Percentiles rank a stretch among this genome's conserved stretches.
Evolutionary conservation across 92 coral and sea anemone genomes (phyloP).

Genomic region (Bergia puertoricense): DNA sequence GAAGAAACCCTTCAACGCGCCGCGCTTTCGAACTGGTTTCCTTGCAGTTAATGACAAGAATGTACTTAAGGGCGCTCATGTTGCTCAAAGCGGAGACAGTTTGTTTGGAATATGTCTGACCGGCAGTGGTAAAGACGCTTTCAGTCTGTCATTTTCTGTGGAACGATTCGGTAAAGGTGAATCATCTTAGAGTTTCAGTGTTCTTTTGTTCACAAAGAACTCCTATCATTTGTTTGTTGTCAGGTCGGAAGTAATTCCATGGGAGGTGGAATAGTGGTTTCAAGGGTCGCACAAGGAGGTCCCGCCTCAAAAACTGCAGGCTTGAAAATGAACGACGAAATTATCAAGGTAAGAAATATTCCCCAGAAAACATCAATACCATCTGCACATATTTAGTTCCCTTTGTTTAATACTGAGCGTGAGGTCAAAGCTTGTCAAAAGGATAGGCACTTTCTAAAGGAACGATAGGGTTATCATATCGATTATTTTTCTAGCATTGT

Average conservation of each 20-base stretch:
- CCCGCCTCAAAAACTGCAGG: slow-evolving; percentile 94
- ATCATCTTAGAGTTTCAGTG: slow-evolving; percentile 5
- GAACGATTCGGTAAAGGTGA: slow-evolving; percentile 16
- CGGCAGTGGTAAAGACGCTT: not conserved
- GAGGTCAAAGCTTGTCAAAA: slow-evolving; percentile 31
- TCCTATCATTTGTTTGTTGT: slow-evolving; percentile 33
- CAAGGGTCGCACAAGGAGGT: slow-evolving; percentile 96
- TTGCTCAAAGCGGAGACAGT: slow-evolving; percentile 42
- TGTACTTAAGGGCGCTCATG: slow-evolving; percentile 31
- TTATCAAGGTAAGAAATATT: slow-evolving; percentile 74
- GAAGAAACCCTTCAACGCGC: slow-evolving; percentile 43
- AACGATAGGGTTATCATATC: slow-evolving; percentile 21
- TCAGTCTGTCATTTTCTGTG: not conserved
- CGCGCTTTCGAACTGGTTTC: slow-evolving; percentile 32
- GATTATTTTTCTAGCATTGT: slow-evolving; percentile 10
- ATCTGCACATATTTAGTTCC: slow-evolving; percentile 15
- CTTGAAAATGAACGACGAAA: slow-evolving; percentile 79
- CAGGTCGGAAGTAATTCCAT: slow-evolving; percentile 87
- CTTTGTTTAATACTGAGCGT: slow-evolving; percentile 39
- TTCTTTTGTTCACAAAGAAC: slow-evolving; percentile 5
- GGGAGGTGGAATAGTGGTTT: slow-evolving; percentile 93
- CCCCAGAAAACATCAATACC: slow-evolving; percentile 17
- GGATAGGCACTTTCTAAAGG: not conserved
- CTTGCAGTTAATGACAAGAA: slow-evolving; percentile 14
- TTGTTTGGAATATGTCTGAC: slow-evolving; percentile 45